Percentiles rank a stretch among this genome's conserved stretches.
Conservation (phyloP, 2,797 vertebrate genomes). For the Eptatretus atami region DNA sequence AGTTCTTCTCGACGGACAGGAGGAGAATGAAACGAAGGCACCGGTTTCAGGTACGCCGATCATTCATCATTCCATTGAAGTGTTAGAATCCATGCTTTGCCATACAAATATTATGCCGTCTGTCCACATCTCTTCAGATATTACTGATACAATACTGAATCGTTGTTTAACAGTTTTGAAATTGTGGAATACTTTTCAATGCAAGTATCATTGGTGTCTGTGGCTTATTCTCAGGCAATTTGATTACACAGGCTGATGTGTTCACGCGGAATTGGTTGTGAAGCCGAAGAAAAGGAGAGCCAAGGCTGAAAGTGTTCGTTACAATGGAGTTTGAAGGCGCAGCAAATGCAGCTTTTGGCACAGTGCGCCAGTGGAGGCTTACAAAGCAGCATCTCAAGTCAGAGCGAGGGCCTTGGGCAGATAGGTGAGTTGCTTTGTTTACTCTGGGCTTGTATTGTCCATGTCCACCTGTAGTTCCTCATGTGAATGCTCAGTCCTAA, state of each 20-base stretch:
- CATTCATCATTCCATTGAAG: too few relatives aligned
- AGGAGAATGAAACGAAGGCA: conserved; percentile 23
- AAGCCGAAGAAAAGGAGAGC: conserved; percentile 28
- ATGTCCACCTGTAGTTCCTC: too few relatives aligned
- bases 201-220: too few relatives aligned
- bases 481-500: too few relatives aligned
- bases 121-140: accelerated
- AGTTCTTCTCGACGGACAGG: conserved; percentile 28
- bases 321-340: conserved; percentile 29
- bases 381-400: conserved; percentile 37
- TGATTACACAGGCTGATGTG: neutral
- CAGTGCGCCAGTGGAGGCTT: conserved; percentile 47
- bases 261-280: conserved; percentile 28
- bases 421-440: conserved; percentile 18
- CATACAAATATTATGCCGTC: accelerated
- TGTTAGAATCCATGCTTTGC: too few relatives aligned
- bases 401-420: conserved; percentile 47
- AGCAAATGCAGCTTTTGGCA: conserved; percentile 32
- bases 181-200: too few relatives aligned
- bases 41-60: conserved; percentile 41
- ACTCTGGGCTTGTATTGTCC: neutral
- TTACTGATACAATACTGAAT: too few relatives aligned
- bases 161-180: too few relatives aligned
- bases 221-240: too few relatives aligned
- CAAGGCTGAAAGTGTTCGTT: conserved; percentile 31